A percentile compares a stretch with the other conserved stretches of the same genome.
Conservation (phyloP, 2,113 vertebrate genomes). For the Corydoras maculifer region DNA sequence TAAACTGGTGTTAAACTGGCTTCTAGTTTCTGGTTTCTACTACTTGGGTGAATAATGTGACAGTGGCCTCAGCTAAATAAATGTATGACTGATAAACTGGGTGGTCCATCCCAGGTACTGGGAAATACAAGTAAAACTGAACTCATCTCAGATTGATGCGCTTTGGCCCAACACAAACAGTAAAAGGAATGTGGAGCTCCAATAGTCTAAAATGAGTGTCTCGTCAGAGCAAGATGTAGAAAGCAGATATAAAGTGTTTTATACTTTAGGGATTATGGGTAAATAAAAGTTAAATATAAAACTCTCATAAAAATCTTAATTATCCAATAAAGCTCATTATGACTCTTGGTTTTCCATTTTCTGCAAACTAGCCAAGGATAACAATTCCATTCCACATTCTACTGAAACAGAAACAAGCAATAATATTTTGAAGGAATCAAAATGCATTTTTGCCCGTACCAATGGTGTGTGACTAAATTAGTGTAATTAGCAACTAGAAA, state of each 20-base stretch:
- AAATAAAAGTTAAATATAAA: conserved; percentile 43
- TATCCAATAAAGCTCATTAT: conserved; percentile 41
- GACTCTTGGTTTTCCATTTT: conserved; percentile 31
- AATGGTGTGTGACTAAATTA: conserved; percentile 20
- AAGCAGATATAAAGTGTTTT: conserved; percentile 36
- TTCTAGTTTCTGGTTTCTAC: no score
- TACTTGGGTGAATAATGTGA: no score
- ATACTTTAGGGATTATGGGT: conserved; percentile 28
- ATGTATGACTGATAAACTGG: conserved; percentile 30
- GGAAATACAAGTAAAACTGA: conserved; percentile 32
- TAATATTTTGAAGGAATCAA: conserved; percentile 48
- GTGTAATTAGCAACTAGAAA: conserved; percentile 6
- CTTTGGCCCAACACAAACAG: conserved; percentile 43
- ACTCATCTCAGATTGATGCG: conserved; percentile 20
- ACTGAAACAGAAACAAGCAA: conserved; percentile 49
- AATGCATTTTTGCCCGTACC: conserved; percentile 37
- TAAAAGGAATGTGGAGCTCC: conserved; percentile 34
- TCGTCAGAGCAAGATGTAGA: conserved; percentile 26
- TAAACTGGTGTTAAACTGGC: no score
- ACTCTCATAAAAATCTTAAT: conserved; percentile 32
- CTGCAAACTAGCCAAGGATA: conserved; percentile 43
- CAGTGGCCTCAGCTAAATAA: conserved; percentile 14
- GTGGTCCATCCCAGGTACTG: conserved; percentile 40
- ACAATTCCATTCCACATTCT: conserved; percentile 49
- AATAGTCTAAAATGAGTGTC: conserved; percentile 23